phyloP scores from a whole-genome alignment of 2,113 vertebrate genomes.

The Engraulis encrasicolus region DNA sequence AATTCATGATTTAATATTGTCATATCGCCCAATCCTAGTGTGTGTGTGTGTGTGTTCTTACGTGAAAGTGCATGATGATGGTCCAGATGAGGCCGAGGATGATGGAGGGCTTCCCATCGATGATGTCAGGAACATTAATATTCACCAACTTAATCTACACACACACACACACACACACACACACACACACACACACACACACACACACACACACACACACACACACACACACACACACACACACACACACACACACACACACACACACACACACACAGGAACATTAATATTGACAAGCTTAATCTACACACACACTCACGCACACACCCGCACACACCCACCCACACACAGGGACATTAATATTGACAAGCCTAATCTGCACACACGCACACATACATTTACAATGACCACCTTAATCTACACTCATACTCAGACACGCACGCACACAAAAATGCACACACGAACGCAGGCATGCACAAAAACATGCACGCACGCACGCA shows the following conservation, averaged over 20 bases:
- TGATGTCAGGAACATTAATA: slow-evolving; percentile 94
- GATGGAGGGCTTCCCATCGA: slow-evolving; percentile 93
- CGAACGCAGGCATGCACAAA: no score
- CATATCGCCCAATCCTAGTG: no score
- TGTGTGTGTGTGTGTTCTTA: slow-evolving; percentile 65
- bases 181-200: not conserved
- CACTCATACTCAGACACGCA: not conserved
- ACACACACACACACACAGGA: not conserved
- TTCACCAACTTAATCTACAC: slow-evolving; percentile 94
- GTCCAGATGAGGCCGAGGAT: slow-evolving; percentile 96
- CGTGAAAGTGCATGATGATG: slow-evolving; percentile 96
- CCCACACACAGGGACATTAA: no score
- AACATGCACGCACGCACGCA: no score
- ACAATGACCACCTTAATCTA: no score
- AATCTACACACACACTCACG: slow-evolving; percentile 33
- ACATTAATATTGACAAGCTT: no score
- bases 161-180: slow-evolving; percentile 9
- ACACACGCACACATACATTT: slow-evolving; percentile 76
- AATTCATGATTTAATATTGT: no score
- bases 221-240: slow-evolving; percentile 69
- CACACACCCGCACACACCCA: not conserved
- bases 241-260: slow-evolving; percentile 67
- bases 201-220: slow-evolving; percentile 32
- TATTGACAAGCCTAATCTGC: no score
- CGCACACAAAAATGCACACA: no score